Evolutionary conservation across 1,140 invertebrate species (phyloP).

Genomic region (Uloborus diversus): DNA sequence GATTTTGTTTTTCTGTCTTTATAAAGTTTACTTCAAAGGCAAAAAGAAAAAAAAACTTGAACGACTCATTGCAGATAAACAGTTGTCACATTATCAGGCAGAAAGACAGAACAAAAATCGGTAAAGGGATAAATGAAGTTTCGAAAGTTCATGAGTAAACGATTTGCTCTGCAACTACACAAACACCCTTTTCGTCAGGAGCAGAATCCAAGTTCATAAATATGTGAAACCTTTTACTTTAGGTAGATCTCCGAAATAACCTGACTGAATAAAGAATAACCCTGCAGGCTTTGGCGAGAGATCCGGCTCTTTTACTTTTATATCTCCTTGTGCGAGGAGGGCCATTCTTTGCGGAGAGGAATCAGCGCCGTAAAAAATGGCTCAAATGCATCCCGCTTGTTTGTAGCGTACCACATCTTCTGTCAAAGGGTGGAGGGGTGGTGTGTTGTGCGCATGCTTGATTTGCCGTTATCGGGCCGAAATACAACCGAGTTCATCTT

Average conservation of each 20-base stretch:
- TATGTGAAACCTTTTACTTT: conserved; percentile 53
- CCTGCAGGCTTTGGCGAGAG: conserved; percentile 1
- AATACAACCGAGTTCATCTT: conserved; percentile 28
- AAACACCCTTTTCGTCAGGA: background rate
- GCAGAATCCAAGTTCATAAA: conserved; percentile 11
- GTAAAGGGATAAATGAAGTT: conserved; percentile 17
- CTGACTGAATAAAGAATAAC: conserved; percentile 48
- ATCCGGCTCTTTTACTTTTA: background rate
- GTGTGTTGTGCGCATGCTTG: background rate
- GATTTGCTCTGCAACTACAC: conserved; percentile 37
- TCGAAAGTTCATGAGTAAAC: conserved; percentile 38
- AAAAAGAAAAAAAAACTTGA: no score
- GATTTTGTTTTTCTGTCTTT: no score
- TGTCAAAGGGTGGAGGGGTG: background rate
- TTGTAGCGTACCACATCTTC: conserved; percentile 11
- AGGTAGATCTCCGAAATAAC: conserved; percentile 33
- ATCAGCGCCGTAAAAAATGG: no score
- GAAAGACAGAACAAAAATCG: background rate
- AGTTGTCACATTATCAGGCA: no score
- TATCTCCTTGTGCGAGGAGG: conserved; percentile 7
- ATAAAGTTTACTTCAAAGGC: no score
- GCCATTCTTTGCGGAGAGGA: no score
- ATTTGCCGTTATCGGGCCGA: conserved; percentile 20
- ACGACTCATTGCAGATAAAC: background rate
- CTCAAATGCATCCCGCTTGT: background rate